These are phyloP conservation scores for Anniella stebbinsi DNA, from an alignment of 2,797 vertebrate genomes.

Conservation along the genomic window DNA sequence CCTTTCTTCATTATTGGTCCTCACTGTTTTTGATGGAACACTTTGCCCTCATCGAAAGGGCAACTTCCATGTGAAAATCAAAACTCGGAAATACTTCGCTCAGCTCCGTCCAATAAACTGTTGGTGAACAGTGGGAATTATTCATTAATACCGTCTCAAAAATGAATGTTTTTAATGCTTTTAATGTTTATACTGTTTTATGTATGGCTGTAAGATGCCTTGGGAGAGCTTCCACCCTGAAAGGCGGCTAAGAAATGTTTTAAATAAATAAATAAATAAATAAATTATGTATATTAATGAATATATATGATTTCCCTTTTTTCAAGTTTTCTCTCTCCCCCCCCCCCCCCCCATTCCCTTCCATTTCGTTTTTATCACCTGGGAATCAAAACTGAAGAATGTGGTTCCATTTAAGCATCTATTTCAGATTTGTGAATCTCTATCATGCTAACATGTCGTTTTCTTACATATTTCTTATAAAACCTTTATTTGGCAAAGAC, in stretches of 20 bases:
- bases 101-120: neutral
- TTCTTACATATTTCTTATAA: conserved; percentile 10
- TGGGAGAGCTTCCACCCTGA: no score
- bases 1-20: neutral
- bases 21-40: neutral
- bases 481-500: conserved; percentile 20
- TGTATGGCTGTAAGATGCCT: no score
- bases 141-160: neutral
- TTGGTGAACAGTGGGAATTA: neutral
- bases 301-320: neutral
- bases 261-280: no score
- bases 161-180: no score
- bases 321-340: conserved; percentile 48
- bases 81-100: neutral
- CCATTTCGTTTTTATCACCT: conserved; percentile 27
- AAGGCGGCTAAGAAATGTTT: no score
- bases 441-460: conserved; percentile 8
- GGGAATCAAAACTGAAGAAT: conserved; percentile 46
- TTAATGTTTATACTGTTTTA: no score
- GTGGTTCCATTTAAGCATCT: conserved; percentile 11
- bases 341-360: conserved; percentile 17
- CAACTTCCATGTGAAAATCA: neutral
- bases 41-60: neutral
- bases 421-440: conserved; percentile 40
- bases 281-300: neutral